Evolutionary conservation across 2,113 vertebrate species (phyloP), one percentile per base, ranked within the genome.

Genomic region (Alosa alosa): DNA sequence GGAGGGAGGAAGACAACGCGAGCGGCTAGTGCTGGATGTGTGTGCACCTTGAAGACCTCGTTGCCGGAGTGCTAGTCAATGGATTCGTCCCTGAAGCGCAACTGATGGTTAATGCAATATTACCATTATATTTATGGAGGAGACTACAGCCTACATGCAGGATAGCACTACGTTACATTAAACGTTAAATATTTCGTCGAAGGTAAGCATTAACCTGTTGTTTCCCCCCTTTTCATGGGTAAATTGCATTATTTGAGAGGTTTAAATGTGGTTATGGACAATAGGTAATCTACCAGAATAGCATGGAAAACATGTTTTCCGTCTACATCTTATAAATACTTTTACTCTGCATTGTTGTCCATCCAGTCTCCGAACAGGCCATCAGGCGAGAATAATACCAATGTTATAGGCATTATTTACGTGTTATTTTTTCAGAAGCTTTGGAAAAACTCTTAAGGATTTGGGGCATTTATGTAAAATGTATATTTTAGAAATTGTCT

Each of bases 201-300:
- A 84, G 91, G 90, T 92, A 90, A 91, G 90, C 60, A 64, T 84
- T 84, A 91, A 91, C 90, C 91, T 91, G 91, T 92, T 91, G 90
- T 87, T 78, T 86, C 39, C 82, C 72, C 36, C 39, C 36, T 36
- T 78, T 75, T 78, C 8, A 31, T 75, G 31, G 31, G 31, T 78
- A 52, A 50, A 25, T 18, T 22, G 13, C 55, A 52, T 78, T 55
- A 18, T 82, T 46, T 68, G 31, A 83, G 78, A 82, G n/a, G 20
- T n/a, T 47, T 81, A 72, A 39, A 72, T 83, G 50, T 82, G 22
- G 72, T 36, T 36, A 78, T 36, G 31, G 72, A 9, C 72, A 15
- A 36, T 78, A 17, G 72, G 11, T 11, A 6, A 36, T 39, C 9
- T 39, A 78, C 9, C 11, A 36, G 72, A 11, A 25, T 72, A 72